Base-by-base conservation (phyloP, 1,140 invertebrate genomes). In the Drosophila mauritiana region DNA sequence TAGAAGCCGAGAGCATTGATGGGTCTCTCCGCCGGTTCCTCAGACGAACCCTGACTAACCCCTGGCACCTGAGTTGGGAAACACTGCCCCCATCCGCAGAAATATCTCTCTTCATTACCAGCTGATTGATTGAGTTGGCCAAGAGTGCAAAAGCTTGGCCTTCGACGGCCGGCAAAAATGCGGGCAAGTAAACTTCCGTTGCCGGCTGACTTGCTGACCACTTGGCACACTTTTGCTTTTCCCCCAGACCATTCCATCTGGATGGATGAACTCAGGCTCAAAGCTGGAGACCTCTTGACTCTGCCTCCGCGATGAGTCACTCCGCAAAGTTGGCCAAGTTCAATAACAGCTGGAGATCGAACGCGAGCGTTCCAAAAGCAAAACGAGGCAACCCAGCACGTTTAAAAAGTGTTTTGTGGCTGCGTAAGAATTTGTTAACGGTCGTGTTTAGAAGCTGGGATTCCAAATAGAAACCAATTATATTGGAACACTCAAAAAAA, bases 361-460 rank as follows among this genome's bases (percentile, higher is more conserved):
- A 25, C 27, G 17, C 17, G 5, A 67, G 8, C 48, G 55, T 13
- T 42, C 58, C 31, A 46, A 56, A 34, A 39, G 51, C 39, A 13
- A 45, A 45, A 37, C 51, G 49, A 59, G 13, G 51, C 53, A 40
- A 55, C 22, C 22, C 13, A 22, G 49, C 42, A 45, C 63, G 36
- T 49, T 55, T 40, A 68, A 69, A 42, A 63, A 43, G 46, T 74
- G 43, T 74, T 76, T 77, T 81, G 46, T 61, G 52, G 69, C 74
- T 78, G 82, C 75, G 64, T 88, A 89, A 89, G 83, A 86, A 86
- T 86, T 83, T 86, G 84, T 86, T 89, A 83, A 80, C 83, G 79
- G 75, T 61, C 83, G 69, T 82, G 83, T 88, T 86, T 88, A 73
- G 73, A 45, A 72, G 70, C 58, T 37, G 40, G 36, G 15, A 39